Evolutionary conservation across 1,140 invertebrate species (phyloP), one percentile per base, ranked within the genome.

Genomic region (Lordiphosa mommai): DNA sequence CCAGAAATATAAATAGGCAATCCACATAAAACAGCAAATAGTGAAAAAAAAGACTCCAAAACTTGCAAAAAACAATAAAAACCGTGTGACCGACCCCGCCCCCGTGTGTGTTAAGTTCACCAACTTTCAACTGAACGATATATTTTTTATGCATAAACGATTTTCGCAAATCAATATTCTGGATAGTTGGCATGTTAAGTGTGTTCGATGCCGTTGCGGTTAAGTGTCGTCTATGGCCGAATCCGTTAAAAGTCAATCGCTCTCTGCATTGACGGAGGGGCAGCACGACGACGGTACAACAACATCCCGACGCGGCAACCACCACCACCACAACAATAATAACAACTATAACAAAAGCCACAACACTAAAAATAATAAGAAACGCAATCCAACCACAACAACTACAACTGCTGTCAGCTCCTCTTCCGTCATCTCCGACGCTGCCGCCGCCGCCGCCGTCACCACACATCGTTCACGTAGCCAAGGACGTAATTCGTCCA

Each of bases 201-300:
- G 86, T 73, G 86, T 86, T 89, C 77, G 86, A 86, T 87, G 77
- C 77, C 79, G 73, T 72, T 74, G 77, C 76, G 85, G 79, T 87
- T 87, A 89, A 89, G 88, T 89, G 86, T 89, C 88, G 88, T 89
- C 88, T 89, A 89, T 89, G 88, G 88, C 88, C 85, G 87, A 89
- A 84, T 89, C 86, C 86, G 87, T 84, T 89, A 89, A 85, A 85
- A 86, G 84, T 84, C 82, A 88, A 79, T 88, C 85, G 88, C 88
- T 89, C 88, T 89, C 88, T 89, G 88, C 88, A 89, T 84, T 89
- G 88, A 89, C 88, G 88, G 88, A 89, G 88, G 88, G 88, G 87
- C 87, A 89, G 71, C 70, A 85, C 79, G 74, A 71, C 74, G 86
- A 73, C 61, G 86, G 61, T 67, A 76, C 56, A 55, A 56, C 49